Base-by-base conservation (phyloP, 2,888 invertebrate species). In the Andrena marginata region DNA sequence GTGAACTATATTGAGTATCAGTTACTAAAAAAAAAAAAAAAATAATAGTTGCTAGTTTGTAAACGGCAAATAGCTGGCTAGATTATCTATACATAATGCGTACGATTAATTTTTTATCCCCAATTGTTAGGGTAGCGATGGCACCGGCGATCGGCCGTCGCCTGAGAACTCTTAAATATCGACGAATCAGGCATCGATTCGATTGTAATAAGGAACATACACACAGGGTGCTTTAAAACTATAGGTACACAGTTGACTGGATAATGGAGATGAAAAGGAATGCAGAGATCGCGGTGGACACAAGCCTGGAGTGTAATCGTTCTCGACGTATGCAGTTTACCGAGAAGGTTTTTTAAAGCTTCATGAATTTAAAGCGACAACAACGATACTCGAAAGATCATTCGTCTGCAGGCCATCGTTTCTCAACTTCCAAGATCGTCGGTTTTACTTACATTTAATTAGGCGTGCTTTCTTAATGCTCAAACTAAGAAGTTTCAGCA, bases 31-130 rank as follows among this genome's bases (percentile, higher is more conserved):
- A 59, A 51, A 51, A 51, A 51, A 51, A 51, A 54, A 56, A 20
- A 56, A 56, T n/a, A 62, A 71, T 71, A 90, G 90, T 90, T 88
- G 86, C 88, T 93, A 93, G 92, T 91, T 92, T 91, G 85, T 92
- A 92, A 80, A 92, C 87, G 87, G 90, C 85, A 84, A 89, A 88
- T 93, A 92, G 92, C 86, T 89, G 88, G 86, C 88, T 92, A 92
- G 91, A 88, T 90, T 88, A 91, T 87, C 87, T 90, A 89, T 90
- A 90, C 85, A 67, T 85, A 85, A 89, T 84, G 90, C 88, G 90
- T 84, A 90, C 71, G 71, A 79, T 90, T 90, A 91, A 90, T 93
- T 93, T 93, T 93, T 91, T 93, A 91, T 91, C 89, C 89, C 89
- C 92, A 90, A 90, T 92, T 91, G 90, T 92, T 92, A 92, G 89